A percentile compares a stretch with the other conserved stretches of the same genome.
Conservation (phyloP, 2,113 vertebrate species). For the Microcebus murinus region DNA sequence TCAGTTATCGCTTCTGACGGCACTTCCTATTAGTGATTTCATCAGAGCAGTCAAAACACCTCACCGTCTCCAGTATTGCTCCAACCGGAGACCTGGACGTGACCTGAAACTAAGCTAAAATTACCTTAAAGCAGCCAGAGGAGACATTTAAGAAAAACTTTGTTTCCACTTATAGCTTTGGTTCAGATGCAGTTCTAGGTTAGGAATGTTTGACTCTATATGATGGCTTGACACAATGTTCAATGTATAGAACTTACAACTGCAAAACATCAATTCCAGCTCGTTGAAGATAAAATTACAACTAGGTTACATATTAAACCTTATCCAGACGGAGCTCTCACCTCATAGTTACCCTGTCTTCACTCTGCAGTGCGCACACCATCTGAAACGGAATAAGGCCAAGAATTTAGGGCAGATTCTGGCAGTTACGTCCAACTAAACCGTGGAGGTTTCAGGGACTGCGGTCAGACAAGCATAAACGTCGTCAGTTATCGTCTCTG, state of each 20-base stretch:
- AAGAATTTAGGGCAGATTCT: background rate
- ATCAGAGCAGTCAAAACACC: constrained; percentile 85
- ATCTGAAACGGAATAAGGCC: background rate
- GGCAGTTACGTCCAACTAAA: accelerated
- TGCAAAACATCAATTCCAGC: background rate
- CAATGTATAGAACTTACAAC: background rate
- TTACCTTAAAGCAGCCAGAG: too few species aligned
- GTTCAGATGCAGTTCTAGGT: background rate
- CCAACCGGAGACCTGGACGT: background rate
- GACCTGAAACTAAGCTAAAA: background rate
- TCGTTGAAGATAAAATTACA: background rate
- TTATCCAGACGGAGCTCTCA: background rate
- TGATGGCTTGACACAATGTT: too few species aligned
- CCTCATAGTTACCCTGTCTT: background rate
- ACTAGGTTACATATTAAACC: background rate
- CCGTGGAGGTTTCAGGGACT: background rate
- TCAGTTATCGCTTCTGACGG: constrained; percentile 97
- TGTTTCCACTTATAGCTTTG: accelerated
- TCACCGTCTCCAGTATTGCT: background rate
- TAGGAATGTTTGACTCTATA: too few species aligned
- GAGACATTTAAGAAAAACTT: background rate
- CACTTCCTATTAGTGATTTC: constrained; percentile 95
- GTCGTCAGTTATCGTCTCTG: constrained; percentile 69
- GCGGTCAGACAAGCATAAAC: background rate
- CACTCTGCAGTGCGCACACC: too few species aligned